Evolutionary conservation across 2,113 vertebrate species (phyloP), one percentile per base, ranked within the genome.

Genomic region (Cyanistes caeruleus): DNA sequence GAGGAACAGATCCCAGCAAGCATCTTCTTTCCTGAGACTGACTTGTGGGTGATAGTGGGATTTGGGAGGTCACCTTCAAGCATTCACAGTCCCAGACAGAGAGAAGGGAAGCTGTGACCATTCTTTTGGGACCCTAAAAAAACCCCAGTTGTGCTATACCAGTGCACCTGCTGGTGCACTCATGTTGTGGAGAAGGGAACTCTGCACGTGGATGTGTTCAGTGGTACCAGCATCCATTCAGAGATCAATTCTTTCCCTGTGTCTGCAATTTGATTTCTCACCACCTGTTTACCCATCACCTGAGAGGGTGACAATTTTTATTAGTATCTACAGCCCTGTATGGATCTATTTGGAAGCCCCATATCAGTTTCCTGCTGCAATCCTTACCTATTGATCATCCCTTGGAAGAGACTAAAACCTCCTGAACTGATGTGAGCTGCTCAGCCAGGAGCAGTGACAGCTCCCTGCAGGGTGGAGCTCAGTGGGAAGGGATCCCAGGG

Each of bases 101-200:
- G n/a, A 76, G 49, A 39, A 53, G 39, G 23, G 76, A 63, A 79
- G 23, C 10, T 90, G 35, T 65, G 44, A 44, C n/a, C 2, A 4
- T 44, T 65, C 19, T 49, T 94, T n/a, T 46, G 41, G 33, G 15
- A 48, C 59, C 80, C 28, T 51, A 60, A 68, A 76, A 55, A 12
- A 11, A 7, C 0, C 15, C 49, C 62, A 48, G 0, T 3, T 67
- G 10, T 37, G 16, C 49, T 22, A 6, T 9, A 16, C 4, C 24
- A 9, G 44, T 35, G 64, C 11, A 15, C 31, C 41, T 84, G 35
- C 64, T 79, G 21, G 22, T 55, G 24, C 46, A n/a, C 46, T 62
- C 33, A 25, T 28, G 27, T 15, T 77, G 37, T 17, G 55, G 37
- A 81, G 44, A 37, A 35, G n/a, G 24, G 8, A 84, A 56, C 17